phyloP scores from a whole-genome alignment of 2,888 invertebrate species.

The Cephus sareptanus region DNA sequence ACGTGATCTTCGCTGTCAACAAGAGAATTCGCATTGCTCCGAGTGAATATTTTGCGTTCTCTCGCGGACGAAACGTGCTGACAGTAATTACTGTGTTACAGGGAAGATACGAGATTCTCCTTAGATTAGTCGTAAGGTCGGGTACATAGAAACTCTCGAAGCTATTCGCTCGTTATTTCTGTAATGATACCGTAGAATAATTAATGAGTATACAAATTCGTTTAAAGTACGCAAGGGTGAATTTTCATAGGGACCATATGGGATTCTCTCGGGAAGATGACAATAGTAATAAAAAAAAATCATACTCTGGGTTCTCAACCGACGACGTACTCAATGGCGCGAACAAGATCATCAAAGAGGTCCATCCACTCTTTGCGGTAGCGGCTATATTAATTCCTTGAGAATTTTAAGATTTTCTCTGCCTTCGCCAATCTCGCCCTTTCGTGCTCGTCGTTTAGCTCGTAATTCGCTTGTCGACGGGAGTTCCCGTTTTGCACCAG shows the following conservation, averaged over 20 bases:
- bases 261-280: background rate
- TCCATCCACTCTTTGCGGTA: constrained; percentile 16
- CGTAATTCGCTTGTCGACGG: constrained; percentile 26
- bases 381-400: constrained; percentile 32
- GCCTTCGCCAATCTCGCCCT: constrained; percentile 17
- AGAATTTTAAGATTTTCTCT: constrained; percentile 29
- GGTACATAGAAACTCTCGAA: background rate
- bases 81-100: background rate
- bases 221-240: background rate
- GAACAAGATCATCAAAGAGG: constrained; percentile 58
- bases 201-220: background rate
- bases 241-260: background rate
- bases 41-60: background rate
- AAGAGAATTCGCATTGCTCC: constrained; percentile 11
- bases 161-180: background rate
- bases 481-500: background rate
- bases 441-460: constrained; percentile 25
- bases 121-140: background rate
- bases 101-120: background rate
- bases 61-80: background rate
- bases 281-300: background rate
- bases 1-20: constrained; percentile 20
- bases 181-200: background rate
- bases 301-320: constrained; percentile 3
- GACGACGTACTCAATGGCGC: constrained; percentile 47